phyloP scores from a whole-genome alignment of 2,113 vertebrate species.

The Austrofundulus limnaeus region DNA sequence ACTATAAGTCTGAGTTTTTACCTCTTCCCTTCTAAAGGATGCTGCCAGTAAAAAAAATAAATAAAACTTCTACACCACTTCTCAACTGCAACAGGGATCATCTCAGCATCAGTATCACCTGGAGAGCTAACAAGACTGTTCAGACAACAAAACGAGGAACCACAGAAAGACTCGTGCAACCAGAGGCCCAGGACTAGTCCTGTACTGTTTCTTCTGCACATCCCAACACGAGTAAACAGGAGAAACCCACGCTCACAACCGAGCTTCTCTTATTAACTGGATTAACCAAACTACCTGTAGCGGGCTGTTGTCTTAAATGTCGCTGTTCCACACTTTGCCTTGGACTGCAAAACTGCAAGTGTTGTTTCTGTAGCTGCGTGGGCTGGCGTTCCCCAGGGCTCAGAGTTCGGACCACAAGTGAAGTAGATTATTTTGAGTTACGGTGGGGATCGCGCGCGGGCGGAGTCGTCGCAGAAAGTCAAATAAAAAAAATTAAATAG shows the following conservation, averaged over 20 bases:
- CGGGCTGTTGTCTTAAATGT: slow-evolving; percentile 43
- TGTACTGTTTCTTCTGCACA: slow-evolving; percentile 12
- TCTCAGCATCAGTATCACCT: slow-evolving; percentile 30
- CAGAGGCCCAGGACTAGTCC: slow-evolving; percentile 9
- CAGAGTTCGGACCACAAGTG: slow-evolving; percentile 31
- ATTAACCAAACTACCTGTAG: slow-evolving; percentile 75
- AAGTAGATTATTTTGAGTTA: slow-evolving; percentile 39
- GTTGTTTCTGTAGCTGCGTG: slow-evolving; percentile 22
- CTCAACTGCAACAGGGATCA: slow-evolving; percentile 34
- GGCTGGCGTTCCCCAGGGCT: slow-evolving; percentile 49
- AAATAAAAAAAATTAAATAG: too few species aligned
- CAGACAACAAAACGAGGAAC: slow-evolving; percentile 11
- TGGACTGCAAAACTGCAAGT: slow-evolving; percentile 67
- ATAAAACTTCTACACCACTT: neutral
- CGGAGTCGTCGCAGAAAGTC: slow-evolving; percentile 45
- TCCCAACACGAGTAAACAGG: too few species aligned
- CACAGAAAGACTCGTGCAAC: slow-evolving; percentile 4
- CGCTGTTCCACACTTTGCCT: slow-evolving; percentile 59
- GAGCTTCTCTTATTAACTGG: slow-evolving; percentile 59
- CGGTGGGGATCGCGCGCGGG: slow-evolving; percentile 25
- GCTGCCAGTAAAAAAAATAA: slow-evolving; percentile 29
- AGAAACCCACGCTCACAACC: slow-evolving; percentile 8
- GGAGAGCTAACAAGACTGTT: slow-evolving; percentile 4
- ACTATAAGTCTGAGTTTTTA: slow-evolving; percentile 11
- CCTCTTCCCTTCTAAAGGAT: slow-evolving; percentile 29